These are phyloP conservation scores for Diploptera punctata DNA, from an alignment of 2,888 invertebrate species.

Conservation along the genomic window DNA sequence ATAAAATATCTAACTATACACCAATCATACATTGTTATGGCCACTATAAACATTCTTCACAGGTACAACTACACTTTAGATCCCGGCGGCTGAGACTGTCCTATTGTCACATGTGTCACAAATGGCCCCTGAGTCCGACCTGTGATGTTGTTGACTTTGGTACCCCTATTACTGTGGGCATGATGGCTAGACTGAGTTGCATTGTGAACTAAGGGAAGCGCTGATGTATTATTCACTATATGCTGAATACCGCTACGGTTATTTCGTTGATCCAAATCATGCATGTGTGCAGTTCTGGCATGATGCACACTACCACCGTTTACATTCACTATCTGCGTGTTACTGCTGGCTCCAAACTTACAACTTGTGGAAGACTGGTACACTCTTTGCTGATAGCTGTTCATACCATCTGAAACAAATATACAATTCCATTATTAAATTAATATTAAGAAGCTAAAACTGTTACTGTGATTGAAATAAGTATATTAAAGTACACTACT, in stretches of 20 bases:
- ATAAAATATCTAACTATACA: background rate
- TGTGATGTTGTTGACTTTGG: slow-evolving; percentile 45
- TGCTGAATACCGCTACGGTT: slow-evolving; percentile 18
- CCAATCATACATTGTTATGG: too few relatives aligned
- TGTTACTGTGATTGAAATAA: too few relatives aligned
- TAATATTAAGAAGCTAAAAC: too few relatives aligned
- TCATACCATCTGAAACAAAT: slow-evolving; percentile 13
- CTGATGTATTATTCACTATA: background rate
- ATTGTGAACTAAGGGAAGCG: background rate
- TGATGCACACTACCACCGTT: slow-evolving; percentile 31
- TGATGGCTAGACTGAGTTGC: background rate
- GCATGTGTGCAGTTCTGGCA: slow-evolving; percentile 1
- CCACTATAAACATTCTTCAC: slow-evolving; percentile 4
- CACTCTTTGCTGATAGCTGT: slow-evolving; percentile 12
- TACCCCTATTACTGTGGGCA: slow-evolving; percentile 15
- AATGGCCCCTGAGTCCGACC: slow-evolving; percentile 60
- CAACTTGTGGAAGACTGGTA: slow-evolving; percentile 16
- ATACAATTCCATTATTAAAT: background rate
- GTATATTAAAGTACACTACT: too few relatives aligned
- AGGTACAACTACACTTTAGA: slow-evolving; percentile 17
- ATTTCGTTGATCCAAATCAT: slow-evolving; percentile 17
- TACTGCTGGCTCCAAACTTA: slow-evolving; percentile 44
- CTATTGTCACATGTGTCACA: slow-evolving; percentile 67
- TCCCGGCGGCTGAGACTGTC: slow-evolving; percentile 45
- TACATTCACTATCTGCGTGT: slow-evolving; percentile 44